Conservation (phyloP, 2,888 invertebrate genomes). For the Prosapia bicincta region DNA sequence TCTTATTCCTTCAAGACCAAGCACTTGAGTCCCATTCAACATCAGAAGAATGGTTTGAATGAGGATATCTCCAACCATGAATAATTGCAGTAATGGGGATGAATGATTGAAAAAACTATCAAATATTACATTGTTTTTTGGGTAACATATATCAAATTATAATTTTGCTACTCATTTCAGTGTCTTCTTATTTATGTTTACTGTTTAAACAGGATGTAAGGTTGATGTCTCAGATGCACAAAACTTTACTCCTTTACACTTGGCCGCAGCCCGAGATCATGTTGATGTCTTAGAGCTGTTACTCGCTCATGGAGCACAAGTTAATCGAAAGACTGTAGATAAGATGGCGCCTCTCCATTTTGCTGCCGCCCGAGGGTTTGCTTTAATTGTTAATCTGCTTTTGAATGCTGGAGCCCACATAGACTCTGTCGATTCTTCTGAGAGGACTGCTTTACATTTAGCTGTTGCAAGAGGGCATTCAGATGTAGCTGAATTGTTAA, state of each 20-base stretch:
- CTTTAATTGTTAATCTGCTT: conserved; percentile 45
- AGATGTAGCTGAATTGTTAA: conserved; percentile 57
- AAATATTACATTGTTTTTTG: no score
- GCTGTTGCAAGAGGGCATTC: conserved; percentile 95
- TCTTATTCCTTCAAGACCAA: no score
- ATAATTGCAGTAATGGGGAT: no score
- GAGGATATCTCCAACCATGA: no score
- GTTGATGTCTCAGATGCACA: conserved; percentile 62
- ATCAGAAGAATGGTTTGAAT: no score
- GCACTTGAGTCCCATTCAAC: no score
- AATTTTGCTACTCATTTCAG: no score
- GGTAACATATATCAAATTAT: no score
- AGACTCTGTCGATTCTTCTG: conserved; percentile 95
- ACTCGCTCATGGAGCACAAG: conserved; percentile 43
- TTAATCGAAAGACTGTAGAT: conserved; percentile 47
- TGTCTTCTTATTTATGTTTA: no score
- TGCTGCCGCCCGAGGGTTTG: conserved; percentile 44
- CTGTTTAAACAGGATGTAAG: conserved; percentile 53
- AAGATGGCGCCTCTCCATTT: conserved; percentile 48
- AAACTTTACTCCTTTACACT: conserved; percentile 64
- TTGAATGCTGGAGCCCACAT: conserved; percentile 86
- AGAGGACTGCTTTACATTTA: conserved; percentile 50
- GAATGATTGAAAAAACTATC: no score
- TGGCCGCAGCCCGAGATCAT: conserved; percentile 59
- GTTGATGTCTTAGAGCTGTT: conserved; percentile 53